A percentile compares a stretch with the other conserved stretches of the same genome.
These are phyloP conservation scores for Cartodere bifasciata DNA, from an alignment of 2,888 invertebrate genomes.

Conservation along the genomic window DNA sequence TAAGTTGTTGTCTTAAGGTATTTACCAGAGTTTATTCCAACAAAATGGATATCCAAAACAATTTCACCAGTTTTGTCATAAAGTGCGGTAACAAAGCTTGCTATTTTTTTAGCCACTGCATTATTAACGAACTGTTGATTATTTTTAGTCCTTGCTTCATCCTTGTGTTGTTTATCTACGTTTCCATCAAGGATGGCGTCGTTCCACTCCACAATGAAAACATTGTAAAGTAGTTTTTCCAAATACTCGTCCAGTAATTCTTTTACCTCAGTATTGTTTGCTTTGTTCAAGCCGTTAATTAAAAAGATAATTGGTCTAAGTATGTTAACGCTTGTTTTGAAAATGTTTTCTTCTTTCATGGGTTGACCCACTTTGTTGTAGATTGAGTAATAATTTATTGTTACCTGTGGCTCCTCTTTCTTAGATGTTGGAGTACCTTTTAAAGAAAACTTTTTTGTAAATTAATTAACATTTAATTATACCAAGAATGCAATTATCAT, in stretches of 20 bases:
- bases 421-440: too few relatives aligned
- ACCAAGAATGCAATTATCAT: too few relatives aligned
- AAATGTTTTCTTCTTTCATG: conserved; percentile 13
- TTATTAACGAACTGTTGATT: conserved; percentile 7
- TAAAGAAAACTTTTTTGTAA: too few relatives aligned
- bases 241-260: conserved; percentile 13
- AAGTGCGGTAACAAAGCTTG: conserved; percentile 14
- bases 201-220: conserved; percentile 13
- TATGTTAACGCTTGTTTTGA: conserved; percentile 16
- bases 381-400: conserved; percentile 16
- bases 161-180: neutral
- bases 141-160: conserved; percentile 1
- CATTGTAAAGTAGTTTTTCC: conserved; percentile 14
- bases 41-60: conserved; percentile 18
- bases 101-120: conserved; percentile 10
- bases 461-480: too few relatives aligned
- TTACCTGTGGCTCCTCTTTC: too few relatives aligned
- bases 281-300: conserved; percentile 12
- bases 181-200: conserved; percentile 5
- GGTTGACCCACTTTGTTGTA: conserved; percentile 15
- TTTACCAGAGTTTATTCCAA: too few relatives aligned
- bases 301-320: conserved; percentile 16
- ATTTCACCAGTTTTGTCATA: conserved; percentile 15
- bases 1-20: too few relatives aligned
- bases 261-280: conserved; percentile 9